A percentile compares a stretch with the other conserved stretches of the same genome.
Evolutionary conservation across 2,113 vertebrate genomes (phyloP).

Genomic region (Numenius arquata): DNA sequence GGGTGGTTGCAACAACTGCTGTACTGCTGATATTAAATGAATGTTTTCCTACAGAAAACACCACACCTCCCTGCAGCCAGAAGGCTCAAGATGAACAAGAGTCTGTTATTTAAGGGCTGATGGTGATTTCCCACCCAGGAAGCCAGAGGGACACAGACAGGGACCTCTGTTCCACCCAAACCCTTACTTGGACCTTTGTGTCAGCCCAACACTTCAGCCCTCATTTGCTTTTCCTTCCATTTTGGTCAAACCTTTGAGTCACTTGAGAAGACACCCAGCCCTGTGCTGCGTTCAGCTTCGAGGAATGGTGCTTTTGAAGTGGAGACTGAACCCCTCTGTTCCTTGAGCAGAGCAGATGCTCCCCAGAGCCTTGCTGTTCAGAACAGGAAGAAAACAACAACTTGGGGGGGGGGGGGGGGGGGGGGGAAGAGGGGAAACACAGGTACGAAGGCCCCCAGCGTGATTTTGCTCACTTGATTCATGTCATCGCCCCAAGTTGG

Average conservation of each 20-base stretch:
- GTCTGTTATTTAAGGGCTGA: not conserved
- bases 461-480: not conserved
- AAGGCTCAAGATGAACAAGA: not conserved
- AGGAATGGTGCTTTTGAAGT: not conserved
- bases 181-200: not conserved
- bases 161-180: not conserved
- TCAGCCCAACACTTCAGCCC: not conserved
- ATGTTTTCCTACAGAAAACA: not conserved
- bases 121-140: not conserved
- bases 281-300: not conserved
- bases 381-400: not conserved
- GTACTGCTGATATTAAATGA: not conserved
- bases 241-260: not conserved
- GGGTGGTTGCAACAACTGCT: not conserved
- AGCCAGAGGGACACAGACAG: not conserved
- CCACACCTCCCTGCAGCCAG: not conserved
- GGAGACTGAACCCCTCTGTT: not conserved
- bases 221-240: not conserved
- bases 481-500: rapidly evolving
- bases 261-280: not conserved
- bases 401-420: too few relatives aligned
- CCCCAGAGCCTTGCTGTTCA: not conserved
- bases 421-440: not conserved
- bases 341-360: not conserved
- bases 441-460: not conserved